phyloP scores from a whole-genome alignment of 2,113 vertebrate genomes.

The Sinocyclocheilus maitianheensis region DNA sequence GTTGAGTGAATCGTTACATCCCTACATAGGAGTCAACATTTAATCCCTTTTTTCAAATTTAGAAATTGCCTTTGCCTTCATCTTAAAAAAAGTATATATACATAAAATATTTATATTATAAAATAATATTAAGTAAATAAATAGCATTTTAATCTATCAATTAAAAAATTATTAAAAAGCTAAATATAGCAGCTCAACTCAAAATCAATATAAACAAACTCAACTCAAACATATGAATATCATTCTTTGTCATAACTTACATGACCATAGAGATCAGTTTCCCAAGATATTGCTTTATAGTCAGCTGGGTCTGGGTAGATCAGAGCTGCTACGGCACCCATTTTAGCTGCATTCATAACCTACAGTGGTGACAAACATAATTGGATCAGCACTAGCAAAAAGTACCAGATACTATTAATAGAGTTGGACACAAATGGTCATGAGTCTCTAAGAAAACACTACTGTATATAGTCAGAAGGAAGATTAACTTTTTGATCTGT shows the following conservation, averaged over 20 bases:
- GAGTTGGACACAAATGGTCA: background rate
- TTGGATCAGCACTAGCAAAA: background rate
- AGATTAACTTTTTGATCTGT: background rate
- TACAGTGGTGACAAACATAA: constrained; percentile 55
- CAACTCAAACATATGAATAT: background rate
- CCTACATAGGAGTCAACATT: background rate
- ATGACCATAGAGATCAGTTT: constrained; percentile 80
- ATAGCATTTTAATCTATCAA: background rate
- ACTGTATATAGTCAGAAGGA: background rate
- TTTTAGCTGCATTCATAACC: constrained; percentile 82
- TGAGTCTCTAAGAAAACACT: background rate
- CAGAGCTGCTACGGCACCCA: constrained; percentile 80
- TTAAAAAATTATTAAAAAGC: background rate
- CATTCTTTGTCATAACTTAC: constrained; percentile 71
- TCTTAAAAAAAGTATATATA: no score
- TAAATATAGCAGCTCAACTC: background rate
- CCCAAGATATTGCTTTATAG: background rate
- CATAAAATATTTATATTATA: no score
- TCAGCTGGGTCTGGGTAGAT: constrained; percentile 77
- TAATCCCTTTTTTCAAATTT: background rate
- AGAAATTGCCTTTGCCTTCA: background rate
- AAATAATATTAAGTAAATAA: background rate
- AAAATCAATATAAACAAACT: no score
- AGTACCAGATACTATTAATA: background rate
- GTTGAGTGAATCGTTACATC: no score